Conservation (phyloP, 2,113 vertebrate species). For the Pollachius pollachius region DNA sequence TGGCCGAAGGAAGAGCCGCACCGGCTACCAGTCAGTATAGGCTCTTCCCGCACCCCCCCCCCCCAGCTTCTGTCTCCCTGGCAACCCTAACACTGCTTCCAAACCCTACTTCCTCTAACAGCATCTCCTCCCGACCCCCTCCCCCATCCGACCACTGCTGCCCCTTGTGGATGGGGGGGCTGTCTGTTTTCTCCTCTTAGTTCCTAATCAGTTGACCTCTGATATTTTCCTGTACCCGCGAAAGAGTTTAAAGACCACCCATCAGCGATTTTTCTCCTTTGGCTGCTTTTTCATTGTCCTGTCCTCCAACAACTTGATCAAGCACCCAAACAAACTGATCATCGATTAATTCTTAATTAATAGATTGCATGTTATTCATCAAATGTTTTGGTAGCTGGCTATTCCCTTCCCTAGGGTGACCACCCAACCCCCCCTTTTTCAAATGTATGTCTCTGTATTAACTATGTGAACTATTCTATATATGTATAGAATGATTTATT, state of each 20-base stretch:
- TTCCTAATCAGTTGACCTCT: slow-evolving; percentile 1
- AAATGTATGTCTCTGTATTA: slow-evolving; percentile 37
- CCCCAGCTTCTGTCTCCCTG: slow-evolving; percentile 1
- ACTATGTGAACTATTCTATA: slow-evolving; percentile 59
- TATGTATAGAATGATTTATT: slow-evolving; percentile 61
- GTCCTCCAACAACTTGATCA: slow-evolving; percentile 42
- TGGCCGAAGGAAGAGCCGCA: slow-evolving; percentile 92
- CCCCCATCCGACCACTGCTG: neutral
- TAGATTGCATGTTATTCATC: slow-evolving; percentile 58
- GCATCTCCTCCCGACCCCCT: neutral
- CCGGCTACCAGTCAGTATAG: slow-evolving; percentile 93
- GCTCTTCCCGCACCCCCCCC: slow-evolving; percentile 28
- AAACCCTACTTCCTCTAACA: slow-evolving; percentile 2
- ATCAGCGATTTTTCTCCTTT: slow-evolving; percentile 2
- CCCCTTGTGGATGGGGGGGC: slow-evolving; percentile 8
- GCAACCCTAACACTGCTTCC: slow-evolving; percentile 12
- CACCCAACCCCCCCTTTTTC: slow-evolving; percentile 30
- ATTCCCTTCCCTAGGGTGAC: slow-evolving; percentile 10
- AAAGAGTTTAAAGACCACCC: slow-evolving; percentile 13
- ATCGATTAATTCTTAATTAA: slow-evolving; percentile 33
- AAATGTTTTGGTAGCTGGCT: slow-evolving; percentile 40
- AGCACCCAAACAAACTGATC: slow-evolving; percentile 45
- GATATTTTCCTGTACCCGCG: slow-evolving; percentile 19
- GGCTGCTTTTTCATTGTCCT: slow-evolving; percentile 11
- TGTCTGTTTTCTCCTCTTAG: slow-evolving; percentile 11